Evolutionary conservation across 2,888 invertebrate species (phyloP).

Genomic region (Chymomyza procnemis): DNA sequence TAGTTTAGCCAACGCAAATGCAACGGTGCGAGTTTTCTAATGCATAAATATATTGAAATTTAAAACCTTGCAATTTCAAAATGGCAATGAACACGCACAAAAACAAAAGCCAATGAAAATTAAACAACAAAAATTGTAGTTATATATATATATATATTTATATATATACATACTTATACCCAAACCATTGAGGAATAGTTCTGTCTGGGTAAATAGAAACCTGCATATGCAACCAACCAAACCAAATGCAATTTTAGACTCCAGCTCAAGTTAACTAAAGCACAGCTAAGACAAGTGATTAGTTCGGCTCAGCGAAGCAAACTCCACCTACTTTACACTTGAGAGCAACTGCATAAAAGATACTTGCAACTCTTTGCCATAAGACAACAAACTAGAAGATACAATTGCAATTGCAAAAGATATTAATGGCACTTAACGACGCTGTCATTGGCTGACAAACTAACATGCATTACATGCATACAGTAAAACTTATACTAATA

Average conservation of each 20-base stretch:
- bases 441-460: slow-evolving; percentile 46
- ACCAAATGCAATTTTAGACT: slow-evolving; percentile 28
- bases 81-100: not conserved
- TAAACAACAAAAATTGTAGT: slow-evolving; percentile 2
- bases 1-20: not conserved
- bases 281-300: slow-evolving; percentile 12
- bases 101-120: not conserved
- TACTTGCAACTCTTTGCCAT: slow-evolving; percentile 25
- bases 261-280: slow-evolving; percentile 2
- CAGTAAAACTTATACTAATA: slow-evolving; percentile 14
- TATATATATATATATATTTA: not conserved
- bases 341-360: slow-evolving; percentile 39
- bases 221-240: slow-evolving; percentile 27
- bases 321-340: slow-evolving; percentile 67
- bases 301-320: slow-evolving; percentile 25
- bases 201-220: slow-evolving; percentile 22
- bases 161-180: not conserved
- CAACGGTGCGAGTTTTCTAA: not conserved
- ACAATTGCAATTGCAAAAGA: slow-evolving; percentile 20
- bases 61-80: not conserved
- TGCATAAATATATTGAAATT: not conserved
- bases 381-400: slow-evolving; percentile 8
- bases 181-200: not conserved
- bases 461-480: slow-evolving; percentile 27
- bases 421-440: slow-evolving; percentile 47